Percentiles rank a stretch among this genome's conserved stretches.
Evolutionary conservation across 1,140 invertebrate genomes (phyloP).

Genomic region (Diabrotica virgifera): DNA sequence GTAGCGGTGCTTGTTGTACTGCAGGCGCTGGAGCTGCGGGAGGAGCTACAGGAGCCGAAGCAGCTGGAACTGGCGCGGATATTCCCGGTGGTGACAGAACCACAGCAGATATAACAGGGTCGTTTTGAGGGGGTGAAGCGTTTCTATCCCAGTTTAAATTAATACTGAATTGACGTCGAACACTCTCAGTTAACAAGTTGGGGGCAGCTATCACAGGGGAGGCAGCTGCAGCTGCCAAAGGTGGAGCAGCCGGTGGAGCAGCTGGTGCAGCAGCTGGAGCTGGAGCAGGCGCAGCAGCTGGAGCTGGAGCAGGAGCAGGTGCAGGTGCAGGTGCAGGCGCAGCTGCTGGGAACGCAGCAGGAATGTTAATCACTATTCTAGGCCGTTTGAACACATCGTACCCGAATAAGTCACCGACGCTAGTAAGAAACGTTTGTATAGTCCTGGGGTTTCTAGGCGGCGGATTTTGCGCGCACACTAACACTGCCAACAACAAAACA

Average conservation of each 20-base stretch:
- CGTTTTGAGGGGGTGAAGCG: not conserved
- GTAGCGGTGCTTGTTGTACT: not conserved
- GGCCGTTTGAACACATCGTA: constrained; percentile 21
- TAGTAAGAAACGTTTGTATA: constrained; percentile 15
- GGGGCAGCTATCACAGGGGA: not conserved
- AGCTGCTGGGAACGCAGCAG: constrained; percentile 4
- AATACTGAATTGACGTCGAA: constrained; percentile 13
- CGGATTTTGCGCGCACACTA: constrained; percentile 13
- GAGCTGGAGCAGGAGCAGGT: not conserved
- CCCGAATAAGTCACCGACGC: constrained; percentile 19
- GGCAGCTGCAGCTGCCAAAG: not conserved
- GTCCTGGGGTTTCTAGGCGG: constrained; percentile 7
- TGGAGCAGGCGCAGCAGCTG: not conserved
- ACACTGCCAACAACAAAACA: not conserved
- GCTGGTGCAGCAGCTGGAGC: constrained; percentile 6
- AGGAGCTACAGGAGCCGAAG: not conserved
- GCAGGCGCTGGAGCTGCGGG: constrained; percentile 6
- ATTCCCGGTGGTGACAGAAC: constrained; percentile 3
- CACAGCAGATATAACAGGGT: constrained; percentile 6
- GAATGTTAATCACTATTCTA: constrained; percentile 9
- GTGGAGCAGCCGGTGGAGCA: not conserved
- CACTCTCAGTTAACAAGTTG: constrained; percentile 8
- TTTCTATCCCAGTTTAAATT: constrained; percentile 14
- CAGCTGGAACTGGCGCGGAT: not conserved
- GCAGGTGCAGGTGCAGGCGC: constrained; percentile 3